Conservation (phyloP, 2,113 vertebrate genomes). For the Cygnus atratus region DNA sequence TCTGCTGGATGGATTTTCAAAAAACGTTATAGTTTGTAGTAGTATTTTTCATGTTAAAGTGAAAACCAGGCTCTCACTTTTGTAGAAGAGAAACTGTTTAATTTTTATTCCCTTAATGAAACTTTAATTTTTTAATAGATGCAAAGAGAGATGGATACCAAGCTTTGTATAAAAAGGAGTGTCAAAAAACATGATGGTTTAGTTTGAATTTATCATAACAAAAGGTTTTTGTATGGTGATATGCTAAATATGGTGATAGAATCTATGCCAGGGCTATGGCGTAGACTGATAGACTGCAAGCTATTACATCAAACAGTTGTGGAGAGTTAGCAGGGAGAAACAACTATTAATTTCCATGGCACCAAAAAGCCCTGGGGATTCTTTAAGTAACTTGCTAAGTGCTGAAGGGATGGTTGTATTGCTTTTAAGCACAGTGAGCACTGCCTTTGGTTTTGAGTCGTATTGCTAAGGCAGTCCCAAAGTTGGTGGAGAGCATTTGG, state of each 20-base stretch:
- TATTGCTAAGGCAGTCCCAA: neutral
- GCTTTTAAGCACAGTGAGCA: neutral
- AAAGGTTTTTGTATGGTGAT: neutral
- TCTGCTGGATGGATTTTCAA: neutral
- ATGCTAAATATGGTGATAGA: neutral
- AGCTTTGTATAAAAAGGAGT: neutral
- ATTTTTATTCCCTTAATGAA: neutral
- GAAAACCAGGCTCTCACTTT: neutral
- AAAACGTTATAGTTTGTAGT: neutral
- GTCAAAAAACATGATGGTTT: neutral
- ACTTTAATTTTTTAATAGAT: conserved; percentile 5
- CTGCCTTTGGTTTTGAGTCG: neutral
- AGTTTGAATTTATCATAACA: neutral
- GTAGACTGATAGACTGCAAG: neutral
- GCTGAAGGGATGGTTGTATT: neutral
- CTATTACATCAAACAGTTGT: neutral
- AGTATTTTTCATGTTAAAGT: conserved; percentile 32
- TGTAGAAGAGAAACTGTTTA: conserved; percentile 17
- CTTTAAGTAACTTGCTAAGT: neutral
- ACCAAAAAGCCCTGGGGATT: neutral
- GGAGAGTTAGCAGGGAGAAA: neutral
- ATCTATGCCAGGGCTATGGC: neutral
- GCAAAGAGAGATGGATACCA: neutral
- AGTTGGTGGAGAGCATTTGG: neutral
- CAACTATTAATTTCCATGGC: neutral